Evolutionary conservation across 2,113 vertebrate genomes (phyloP).

Genomic region (Aspidoscelis tigris): DNA sequence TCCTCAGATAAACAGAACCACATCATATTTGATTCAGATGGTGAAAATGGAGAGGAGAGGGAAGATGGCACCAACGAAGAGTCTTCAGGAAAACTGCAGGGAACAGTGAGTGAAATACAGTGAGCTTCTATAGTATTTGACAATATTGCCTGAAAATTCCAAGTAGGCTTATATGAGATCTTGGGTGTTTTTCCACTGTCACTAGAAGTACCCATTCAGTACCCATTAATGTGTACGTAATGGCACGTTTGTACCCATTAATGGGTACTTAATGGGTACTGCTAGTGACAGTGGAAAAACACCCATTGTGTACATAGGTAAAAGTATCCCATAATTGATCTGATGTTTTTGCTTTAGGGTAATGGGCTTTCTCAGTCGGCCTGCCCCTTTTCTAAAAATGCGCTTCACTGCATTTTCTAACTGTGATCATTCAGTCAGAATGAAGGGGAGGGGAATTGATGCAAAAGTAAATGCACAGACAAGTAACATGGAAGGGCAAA

Average conservation of each 20-base stretch:
- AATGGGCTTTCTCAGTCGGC: neutral
- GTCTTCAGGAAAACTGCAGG: neutral
- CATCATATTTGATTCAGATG: constrained; percentile 86
- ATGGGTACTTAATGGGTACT: too few species aligned
- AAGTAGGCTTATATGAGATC: neutral
- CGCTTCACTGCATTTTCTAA: neutral
- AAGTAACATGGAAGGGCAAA: neutral
- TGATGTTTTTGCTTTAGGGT: neutral
- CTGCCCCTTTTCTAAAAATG: neutral
- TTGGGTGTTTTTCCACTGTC: neutral
- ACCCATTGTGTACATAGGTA: neutral
- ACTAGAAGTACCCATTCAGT: too few species aligned
- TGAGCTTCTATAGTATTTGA: neutral
- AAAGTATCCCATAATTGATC: neutral
- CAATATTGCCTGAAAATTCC: neutral
- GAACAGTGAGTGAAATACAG: constrained; percentile 64
- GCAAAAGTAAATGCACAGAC: neutral
- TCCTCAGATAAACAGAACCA: constrained; percentile 79
- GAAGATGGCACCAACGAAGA: constrained; percentile 54
- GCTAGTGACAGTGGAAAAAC: too few species aligned
- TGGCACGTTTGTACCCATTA: too few species aligned
- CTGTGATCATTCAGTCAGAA: neutral
- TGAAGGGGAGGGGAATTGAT: neutral
- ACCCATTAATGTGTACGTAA: too few species aligned
- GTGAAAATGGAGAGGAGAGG: constrained; percentile 69